Percentiles rank a stretch among this genome's conserved stretches.
Evolutionary conservation across 2,113 vertebrate species (phyloP).

Genomic region (Bostrychus sinensis): DNA sequence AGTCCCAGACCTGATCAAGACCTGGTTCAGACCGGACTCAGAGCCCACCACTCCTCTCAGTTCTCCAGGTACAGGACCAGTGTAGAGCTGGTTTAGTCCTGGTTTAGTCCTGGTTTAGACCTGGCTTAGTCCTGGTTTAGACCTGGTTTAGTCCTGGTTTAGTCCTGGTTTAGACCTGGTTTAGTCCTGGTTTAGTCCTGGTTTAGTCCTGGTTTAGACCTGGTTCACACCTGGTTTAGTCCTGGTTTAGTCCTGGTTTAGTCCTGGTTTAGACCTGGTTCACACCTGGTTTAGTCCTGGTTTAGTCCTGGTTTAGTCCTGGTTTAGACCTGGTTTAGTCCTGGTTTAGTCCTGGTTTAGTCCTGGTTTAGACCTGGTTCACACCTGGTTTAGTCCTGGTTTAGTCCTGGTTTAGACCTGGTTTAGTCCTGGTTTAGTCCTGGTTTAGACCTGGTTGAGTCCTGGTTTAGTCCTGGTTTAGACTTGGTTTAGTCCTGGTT

Average conservation of each 20-base stretch:
- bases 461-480: too few species aligned
- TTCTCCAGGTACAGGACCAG: conserved; percentile 49
- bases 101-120: neutral
- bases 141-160: neutral
- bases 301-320: neutral
- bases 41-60: conserved; percentile 40
- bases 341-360: neutral
- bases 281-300: neutral
- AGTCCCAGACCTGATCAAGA: neutral
- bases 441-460: too few species aligned
- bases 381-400: too few species aligned
- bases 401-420: too few species aligned
- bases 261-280: too few species aligned
- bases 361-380: conserved; percentile 78
- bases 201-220: too few species aligned
- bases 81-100: neutral
- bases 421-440: too few species aligned
- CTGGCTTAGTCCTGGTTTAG: neutral
- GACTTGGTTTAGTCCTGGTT: too few species aligned
- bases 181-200: too few species aligned
- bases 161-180: too few species aligned
- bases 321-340: neutral
- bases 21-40: conserved; percentile 10
- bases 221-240: too few species aligned
- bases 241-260: too few species aligned